Conservation (phyloP, 37 sponge, comb jelly and placozoan genomes). For the Ephydatia muelleri region DNA sequence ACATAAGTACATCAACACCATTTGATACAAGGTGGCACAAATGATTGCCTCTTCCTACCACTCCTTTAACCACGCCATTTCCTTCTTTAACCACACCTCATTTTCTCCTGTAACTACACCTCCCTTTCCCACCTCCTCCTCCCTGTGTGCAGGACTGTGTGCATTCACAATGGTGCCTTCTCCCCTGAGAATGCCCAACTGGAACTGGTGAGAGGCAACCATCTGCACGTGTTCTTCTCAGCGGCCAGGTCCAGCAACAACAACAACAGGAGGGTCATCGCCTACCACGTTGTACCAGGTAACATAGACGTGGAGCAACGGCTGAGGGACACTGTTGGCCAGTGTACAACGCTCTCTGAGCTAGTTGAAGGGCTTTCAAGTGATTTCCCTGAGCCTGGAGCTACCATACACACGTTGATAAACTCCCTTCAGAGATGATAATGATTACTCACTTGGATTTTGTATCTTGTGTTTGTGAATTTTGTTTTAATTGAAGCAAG, state of each 20-base stretch:
- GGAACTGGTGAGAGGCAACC: conserved; percentile 23
- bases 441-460: too few species aligned
- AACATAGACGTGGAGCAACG: conserved; percentile 16
- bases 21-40: too few species aligned
- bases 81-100: too few species aligned
- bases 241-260: conserved; percentile 41
- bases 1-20: too few species aligned
- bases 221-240: conserved; percentile 61
- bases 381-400: conserved; percentile 6
- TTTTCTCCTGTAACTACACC: too few species aligned
- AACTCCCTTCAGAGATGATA: background rate
- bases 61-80: too few species aligned
- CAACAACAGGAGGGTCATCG: conserved; percentile 51
- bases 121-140: too few species aligned
- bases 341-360: conserved; percentile 26
- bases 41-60: too few species aligned
- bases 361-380: conserved; percentile 7
- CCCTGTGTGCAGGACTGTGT: conserved; percentile 80
- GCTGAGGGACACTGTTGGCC: conserved; percentile 25
- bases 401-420: background rate
- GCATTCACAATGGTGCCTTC: conserved; percentile 69
- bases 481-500: background rate
- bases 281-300: conserved; percentile 58
- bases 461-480: background rate
- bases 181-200: conserved; percentile 84